Evolutionary conservation across 2,113 vertebrate genomes (phyloP).

Genomic region (Mugil cephalus): DNA sequence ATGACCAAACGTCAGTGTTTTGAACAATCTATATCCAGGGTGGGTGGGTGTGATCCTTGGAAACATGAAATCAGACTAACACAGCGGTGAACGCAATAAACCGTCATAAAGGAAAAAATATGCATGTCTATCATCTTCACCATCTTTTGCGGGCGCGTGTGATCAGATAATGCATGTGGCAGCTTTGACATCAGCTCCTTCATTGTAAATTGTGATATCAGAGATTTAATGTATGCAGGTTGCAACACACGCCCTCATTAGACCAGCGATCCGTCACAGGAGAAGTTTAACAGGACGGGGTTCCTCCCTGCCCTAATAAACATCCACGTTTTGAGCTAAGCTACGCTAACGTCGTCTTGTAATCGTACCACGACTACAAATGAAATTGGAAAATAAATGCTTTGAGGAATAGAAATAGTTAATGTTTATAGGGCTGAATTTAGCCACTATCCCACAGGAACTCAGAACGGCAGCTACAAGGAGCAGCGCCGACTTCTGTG

Average conservation of each 20-base stretch:
- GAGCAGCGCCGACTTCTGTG: slow-evolving; percentile 34
- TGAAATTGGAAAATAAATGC: no score
- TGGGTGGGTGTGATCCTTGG: no score
- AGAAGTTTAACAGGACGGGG: not conserved
- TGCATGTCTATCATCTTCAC: not conserved
- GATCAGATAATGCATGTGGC: slow-evolving; percentile 21
- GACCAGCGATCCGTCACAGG: slow-evolving; percentile 13
- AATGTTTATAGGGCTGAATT: no score
- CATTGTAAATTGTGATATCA: not conserved
- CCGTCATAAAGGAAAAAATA: no score
- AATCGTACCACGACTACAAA: no score
- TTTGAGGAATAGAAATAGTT: no score
- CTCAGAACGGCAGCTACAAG: not conserved
- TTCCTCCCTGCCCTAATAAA: not conserved
- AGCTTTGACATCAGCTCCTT: not conserved
- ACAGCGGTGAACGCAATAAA: no score
- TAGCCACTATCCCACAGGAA: not conserved
- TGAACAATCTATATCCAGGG: no score
- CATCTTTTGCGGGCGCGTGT: no score
- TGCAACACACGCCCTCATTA: slow-evolving; percentile 7
- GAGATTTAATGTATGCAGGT: slow-evolving; percentile 24
- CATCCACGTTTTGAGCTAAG: not conserved
- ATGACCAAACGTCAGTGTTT: no score
- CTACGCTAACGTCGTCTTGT: not conserved
- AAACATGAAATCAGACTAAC: no score